Conservation (phyloP, 2,797 vertebrate genomes). For the Intellagama lesueurii region DNA sequence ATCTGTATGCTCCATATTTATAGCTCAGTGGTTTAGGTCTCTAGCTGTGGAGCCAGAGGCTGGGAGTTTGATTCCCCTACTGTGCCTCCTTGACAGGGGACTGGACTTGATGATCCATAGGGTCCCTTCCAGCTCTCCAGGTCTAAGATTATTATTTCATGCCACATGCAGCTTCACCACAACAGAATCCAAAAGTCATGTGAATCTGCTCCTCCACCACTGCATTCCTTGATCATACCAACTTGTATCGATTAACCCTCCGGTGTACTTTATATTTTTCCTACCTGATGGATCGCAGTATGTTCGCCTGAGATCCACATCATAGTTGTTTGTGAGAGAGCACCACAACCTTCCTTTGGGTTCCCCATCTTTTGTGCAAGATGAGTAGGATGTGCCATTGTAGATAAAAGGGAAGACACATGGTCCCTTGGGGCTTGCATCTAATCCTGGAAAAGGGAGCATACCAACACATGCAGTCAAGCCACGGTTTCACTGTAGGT, state of each 20-base stretch:
- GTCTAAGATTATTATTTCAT: neutral
- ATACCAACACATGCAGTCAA: neutral
- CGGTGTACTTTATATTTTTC: neutral
- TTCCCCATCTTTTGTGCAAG: neutral
- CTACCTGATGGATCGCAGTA: neutral
- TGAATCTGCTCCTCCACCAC: neutral
- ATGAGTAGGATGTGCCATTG: constrained; percentile 64
- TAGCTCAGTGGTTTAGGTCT: too few species aligned
- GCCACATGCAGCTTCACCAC: neutral
- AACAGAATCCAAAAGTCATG: neutral
- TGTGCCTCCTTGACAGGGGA: too few species aligned
- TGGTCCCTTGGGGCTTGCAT: neutral
- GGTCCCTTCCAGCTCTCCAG: neutral
- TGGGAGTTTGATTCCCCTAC: too few species aligned
- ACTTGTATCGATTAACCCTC: neutral
- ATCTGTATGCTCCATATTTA: too few species aligned
- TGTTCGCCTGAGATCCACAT: neutral
- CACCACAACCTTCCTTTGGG: neutral
- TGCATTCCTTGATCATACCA: too few species aligned
- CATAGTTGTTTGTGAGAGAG: neutral
- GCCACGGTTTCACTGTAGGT: neutral
- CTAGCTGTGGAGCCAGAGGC: too few species aligned
- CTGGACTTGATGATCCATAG: too few species aligned
- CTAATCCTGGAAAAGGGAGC: neutral
- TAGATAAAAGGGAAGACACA: constrained; percentile 83